Evolutionary conservation across 2,797 vertebrate genomes (phyloP), one percentile per base, ranked within the genome.

Genomic region (Takifugu rubripes): DNA sequence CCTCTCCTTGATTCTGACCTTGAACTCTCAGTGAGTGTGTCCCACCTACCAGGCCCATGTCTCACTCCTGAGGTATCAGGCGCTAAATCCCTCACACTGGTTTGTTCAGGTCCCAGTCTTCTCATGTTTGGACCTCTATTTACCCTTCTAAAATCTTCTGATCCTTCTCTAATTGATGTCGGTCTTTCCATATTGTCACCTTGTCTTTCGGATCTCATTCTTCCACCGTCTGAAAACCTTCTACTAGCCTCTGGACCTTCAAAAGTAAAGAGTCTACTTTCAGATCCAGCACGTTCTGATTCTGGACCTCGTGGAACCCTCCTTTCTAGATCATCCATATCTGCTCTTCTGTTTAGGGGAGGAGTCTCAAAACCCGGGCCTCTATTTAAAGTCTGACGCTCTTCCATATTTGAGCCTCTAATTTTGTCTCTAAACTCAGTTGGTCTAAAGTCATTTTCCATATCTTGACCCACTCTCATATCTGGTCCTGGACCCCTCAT

Each of bases 81-180:
- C 40, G 11, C n/a, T 61, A 63, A 3, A 16, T 48, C 64, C 12
- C 43, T 70, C 14, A 40, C 43, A 47, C 75, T 61, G 5, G 27
- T 45, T 54, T 66, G 61, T 49, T 25, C 47, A 27, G 56, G 63
- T 11, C 63, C 49, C 14, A 24, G 33, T 25, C 43, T 49, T 75
- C 75, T 78, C 45, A 64, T 68, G 24, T 61, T 55, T 60, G 54
- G 50, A 61, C 59, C 67, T 56, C 64, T 73, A 10, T 64, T 65
- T 60, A 57, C 59, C 49, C 47, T 70, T 50, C 65, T 78, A 31
- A 75, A 77, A 44, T 70, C 57, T 31, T 69, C 70, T 75, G 68
- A 73, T 64, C 49, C 27, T 59, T 56, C 64, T 64, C 64, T 57
- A 26, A 14, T 33, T 50, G 29, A 54, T 63, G 21, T 49, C 56